A percentile compares a stretch with the other conserved stretches of the same genome.
phyloP scores from a whole-genome alignment of 2,888 invertebrate genomes.

The Agonopterix heracliana region DNA sequence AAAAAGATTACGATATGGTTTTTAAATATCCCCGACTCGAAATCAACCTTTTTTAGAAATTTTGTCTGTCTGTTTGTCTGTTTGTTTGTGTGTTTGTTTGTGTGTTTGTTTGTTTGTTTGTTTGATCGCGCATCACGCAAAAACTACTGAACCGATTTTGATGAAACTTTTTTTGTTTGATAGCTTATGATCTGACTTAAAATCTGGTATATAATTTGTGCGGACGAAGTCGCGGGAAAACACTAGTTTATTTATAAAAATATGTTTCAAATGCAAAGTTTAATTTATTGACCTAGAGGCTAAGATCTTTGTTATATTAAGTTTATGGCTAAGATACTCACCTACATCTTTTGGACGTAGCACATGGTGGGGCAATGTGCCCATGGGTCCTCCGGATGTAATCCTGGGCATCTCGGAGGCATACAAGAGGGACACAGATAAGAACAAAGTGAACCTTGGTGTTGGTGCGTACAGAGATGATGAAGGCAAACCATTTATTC shows the following conservation, averaged over 20 bases:
- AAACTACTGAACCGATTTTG: too few relatives aligned
- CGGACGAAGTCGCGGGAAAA: too few relatives aligned
- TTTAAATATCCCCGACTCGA: too few relatives aligned
- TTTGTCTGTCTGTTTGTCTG: too few relatives aligned
- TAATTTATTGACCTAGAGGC: neutral
- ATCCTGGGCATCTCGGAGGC: slow-evolving; percentile 99
- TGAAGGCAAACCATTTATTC: slow-evolving; percentile 95
- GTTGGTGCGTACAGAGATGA: slow-evolving; percentile 98
- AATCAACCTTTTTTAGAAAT: too few relatives aligned
- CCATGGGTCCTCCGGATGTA: slow-evolving; percentile 98
- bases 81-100: too few relatives aligned
- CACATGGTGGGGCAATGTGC: slow-evolving; percentile 91
- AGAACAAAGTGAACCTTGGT: slow-evolving; percentile 97
- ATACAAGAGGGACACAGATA: slow-evolving; percentile 90
- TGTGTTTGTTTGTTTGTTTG: too few relatives aligned
- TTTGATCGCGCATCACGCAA: too few relatives aligned
- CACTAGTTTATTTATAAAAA: neutral
- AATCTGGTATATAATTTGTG: too few relatives aligned
- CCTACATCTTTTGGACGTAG: slow-evolving; percentile 52
- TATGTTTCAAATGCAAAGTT: neutral
- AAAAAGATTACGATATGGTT: too few relatives aligned
- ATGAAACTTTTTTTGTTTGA: too few relatives aligned
- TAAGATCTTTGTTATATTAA: neutral
- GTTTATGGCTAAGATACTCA: neutral
- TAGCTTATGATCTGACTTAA: too few relatives aligned